Evolutionary conservation across 2,888 invertebrate species (phyloP), one percentile per base, ranked within the genome.

Genomic region (Meteorus colon): DNA sequence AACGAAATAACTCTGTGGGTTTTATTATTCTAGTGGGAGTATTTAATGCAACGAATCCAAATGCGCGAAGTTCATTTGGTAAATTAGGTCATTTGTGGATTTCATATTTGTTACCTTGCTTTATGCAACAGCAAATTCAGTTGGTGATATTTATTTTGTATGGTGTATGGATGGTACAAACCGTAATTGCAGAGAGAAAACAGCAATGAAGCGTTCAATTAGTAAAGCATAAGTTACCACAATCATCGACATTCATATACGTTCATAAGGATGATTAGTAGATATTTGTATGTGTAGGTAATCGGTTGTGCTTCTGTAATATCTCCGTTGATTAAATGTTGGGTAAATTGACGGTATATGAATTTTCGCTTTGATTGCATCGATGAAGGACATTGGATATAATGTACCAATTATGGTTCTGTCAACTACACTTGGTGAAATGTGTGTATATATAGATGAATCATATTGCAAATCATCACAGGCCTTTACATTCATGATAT

Each of bases 11-110:
- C 67, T 75, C 60, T 65, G 37, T 29, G 27, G 69, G 62, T 72
- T 68, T 76, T 76, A 76, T 76, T 76, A 76, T 73, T 76, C 76
- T 72, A 73, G 76, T 73, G 76, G 76, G 76, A 76, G 51, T 76
- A 55, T 76, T 75, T 67, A 67, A 60, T 37, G 62, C 48, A 19
- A 63, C 67, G 66, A 76, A 24, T 45, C 24, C 45, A 37, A 63
- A 34, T 29, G 27, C 27, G 59, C 72, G n/a, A 55, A 19, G 8
- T 55, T 55, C 67, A 73, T 76, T 76, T 68, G 45, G 72, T 73
- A 73, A 76, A 76, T 73, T 76, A 73, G 72, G 71, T 75, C 75
- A 34, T 68, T 74, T 68, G 62, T 19, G 31, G 66, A 62, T 69
- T 72, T 62, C 45, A 24, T 71, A 62, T 37, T 55, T 19, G 65